A percentile compares a stretch with the other conserved stretches of the same genome.
These are phyloP conservation scores for Meleagris gallopavo DNA, from an alignment of 2,113 vertebrate genomes.

Conservation along the genomic window DNA sequence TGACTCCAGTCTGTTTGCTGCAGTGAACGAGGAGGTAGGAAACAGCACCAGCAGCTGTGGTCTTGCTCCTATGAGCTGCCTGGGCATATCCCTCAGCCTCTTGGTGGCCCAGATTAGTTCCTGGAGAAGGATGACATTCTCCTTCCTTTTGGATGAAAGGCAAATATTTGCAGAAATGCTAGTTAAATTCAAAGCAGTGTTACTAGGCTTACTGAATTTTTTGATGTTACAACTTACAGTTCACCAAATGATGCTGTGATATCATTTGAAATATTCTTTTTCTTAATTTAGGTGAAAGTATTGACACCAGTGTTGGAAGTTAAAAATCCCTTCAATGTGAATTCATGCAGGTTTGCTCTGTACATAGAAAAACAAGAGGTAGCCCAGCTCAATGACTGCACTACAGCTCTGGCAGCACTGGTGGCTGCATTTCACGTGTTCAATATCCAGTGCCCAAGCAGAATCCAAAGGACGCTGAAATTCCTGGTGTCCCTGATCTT, in stretches of 20 bases:
- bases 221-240: not conserved
- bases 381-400: constrained; percentile 58
- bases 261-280: not conserved
- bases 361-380: constrained; percentile 70
- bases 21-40: constrained; percentile 73
- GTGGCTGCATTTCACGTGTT: constrained; percentile 74
- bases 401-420: constrained; percentile 54
- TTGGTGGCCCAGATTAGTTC: not conserved
- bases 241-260: not conserved
- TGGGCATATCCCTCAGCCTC: not conserved
- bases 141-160: not conserved
- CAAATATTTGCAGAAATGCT: not conserved
- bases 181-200: not conserved
- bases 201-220: not conserved
- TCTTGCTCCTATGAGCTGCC: not conserved
- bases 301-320: constrained; percentile 70
- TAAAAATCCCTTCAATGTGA: constrained; percentile 69
- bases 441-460: constrained; percentile 31
- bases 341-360: constrained; percentile 57
- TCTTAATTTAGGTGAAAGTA: constrained; percentile 60
- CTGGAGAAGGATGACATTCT: not conserved
- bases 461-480: constrained; percentile 66
- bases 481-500: constrained; percentile 76
- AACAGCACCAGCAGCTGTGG: not conserved
- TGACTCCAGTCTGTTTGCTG: constrained; percentile 71